Percentiles rank a stretch among this genome's conserved stretches.
Conservation (phyloP, 2,888 invertebrate genomes). For the Polyommatus iphigenia region DNA sequence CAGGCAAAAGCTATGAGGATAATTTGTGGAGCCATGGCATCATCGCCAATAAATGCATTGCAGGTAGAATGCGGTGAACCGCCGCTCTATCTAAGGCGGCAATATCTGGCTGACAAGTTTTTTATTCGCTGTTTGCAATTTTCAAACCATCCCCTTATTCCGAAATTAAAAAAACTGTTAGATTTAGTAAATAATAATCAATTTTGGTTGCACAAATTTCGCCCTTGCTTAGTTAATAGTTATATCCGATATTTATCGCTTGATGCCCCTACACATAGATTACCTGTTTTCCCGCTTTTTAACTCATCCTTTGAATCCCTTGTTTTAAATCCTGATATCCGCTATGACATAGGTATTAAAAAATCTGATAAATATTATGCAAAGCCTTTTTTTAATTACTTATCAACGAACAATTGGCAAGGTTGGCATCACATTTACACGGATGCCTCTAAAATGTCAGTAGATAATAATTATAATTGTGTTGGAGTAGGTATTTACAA, state of each 20-base stretch:
- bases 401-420: not conserved
- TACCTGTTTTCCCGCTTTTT: not conserved
- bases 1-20: not conserved
- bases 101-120: conserved; percentile 2
- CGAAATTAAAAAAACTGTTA: not conserved
- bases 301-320: not conserved
- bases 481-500: not conserved
- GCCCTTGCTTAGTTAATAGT: not conserved
- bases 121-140: not conserved
- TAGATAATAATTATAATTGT: not conserved
- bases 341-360: not conserved
- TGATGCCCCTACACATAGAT: not conserved
- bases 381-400: not conserved
- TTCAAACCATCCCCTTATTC: conserved; percentile 4
- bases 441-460: not conserved
- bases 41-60: not conserved
- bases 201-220: not conserved
- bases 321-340: not conserved
- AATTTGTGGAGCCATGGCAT: not conserved
- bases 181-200: not conserved
- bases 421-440: not conserved
- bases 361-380: not conserved
- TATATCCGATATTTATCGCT: not conserved
- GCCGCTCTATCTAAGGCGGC: not conserved
- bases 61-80: not conserved